Evolutionary conservation across 2,797 vertebrate genomes (phyloP).

Genomic region (Botia almorhae): DNA sequence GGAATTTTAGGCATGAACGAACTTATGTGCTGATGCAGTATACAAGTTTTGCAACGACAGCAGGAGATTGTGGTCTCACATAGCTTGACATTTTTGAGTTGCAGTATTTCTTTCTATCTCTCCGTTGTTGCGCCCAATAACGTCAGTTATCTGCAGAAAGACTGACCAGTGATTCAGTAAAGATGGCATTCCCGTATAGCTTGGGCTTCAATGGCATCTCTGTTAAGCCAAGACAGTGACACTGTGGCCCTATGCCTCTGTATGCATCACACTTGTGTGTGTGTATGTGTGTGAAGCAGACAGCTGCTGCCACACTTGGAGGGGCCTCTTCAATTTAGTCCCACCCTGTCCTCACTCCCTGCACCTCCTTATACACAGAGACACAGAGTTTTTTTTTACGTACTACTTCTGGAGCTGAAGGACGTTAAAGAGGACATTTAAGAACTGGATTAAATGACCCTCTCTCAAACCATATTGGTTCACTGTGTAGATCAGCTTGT

Average conservation of each 20-base stretch:
- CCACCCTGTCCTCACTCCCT: constrained; percentile 72
- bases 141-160: constrained; percentile 48
- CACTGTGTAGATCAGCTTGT: constrained; percentile 25
- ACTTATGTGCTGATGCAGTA: constrained; percentile 22
- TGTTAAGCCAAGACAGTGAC: constrained; percentile 69
- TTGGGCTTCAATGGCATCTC: constrained; percentile 76
- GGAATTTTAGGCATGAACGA: constrained; percentile 24
- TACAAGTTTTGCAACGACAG: not conserved
- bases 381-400: constrained; percentile 54
- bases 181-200: constrained; percentile 73
- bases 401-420: constrained; percentile 39
- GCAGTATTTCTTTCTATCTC: constrained; percentile 24
- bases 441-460: constrained; percentile 33
- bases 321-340: constrained; percentile 68
- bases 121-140: not conserved
- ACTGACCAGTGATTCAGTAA: constrained; percentile 73
- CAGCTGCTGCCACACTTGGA: constrained; percentile 73
- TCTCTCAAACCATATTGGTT: constrained; percentile 54
- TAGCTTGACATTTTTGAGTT: constrained; percentile 12
- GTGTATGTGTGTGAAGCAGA: constrained; percentile 56
- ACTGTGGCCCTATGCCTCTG: constrained; percentile 52
- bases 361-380: constrained; percentile 61
- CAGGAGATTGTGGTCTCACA: not conserved
- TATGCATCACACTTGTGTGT: constrained; percentile 39
- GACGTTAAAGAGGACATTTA: constrained; percentile 13